Base-by-base conservation (phyloP, 2,113 vertebrate genomes). In the Indicator maculatus region DNA sequence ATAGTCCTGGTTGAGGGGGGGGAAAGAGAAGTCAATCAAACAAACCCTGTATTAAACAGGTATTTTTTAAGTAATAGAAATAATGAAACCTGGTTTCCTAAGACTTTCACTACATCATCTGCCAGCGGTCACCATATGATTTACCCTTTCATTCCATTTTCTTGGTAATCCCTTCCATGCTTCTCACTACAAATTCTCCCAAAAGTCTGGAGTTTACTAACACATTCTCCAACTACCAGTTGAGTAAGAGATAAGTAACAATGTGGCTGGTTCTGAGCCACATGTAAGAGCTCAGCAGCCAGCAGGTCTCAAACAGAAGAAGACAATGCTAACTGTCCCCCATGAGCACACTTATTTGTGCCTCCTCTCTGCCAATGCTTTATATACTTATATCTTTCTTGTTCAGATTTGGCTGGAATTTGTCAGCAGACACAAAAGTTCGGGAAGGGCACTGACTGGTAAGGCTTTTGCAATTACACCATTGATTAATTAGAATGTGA, bases 1-100 rank as follows among this genome's bases (percentile, higher is more conserved):
- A 92, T 99, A 99, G 94, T 99, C 99, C 99, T 99, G 97, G 56
- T 15, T 12, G 58, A 36, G 27, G 44, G 47, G 16, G 11, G 18
- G 2, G 0, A 3, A 31, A 41, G 8, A 50, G 38, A 59, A 13
- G 18, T 24, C 66, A 11, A 72, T 24, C 23, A 52, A 52, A 52
- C 23, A 52, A 79, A 3, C 4, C 19, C 69, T 59, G 1, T 11
- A 44, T 96, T 61, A 96, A 74, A 78, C 53, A 50, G 26, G 41
- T 8, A 83, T 4, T 77, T 69, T 28, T 14, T 5, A 30, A 66
- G 8, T 6, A 59, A 10, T 0, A 60, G 5, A 82, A 28, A 7
- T 20, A 50, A 36, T 1, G 14, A 52, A 82, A 73, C 2, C 20
- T 20, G 12, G 5, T n/a, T 87, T 55, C 20, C 1, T 4, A 14